Evolutionary conservation across 1,140 invertebrate genomes (phyloP).

Genomic region (Dreissena polymorpha): DNA sequence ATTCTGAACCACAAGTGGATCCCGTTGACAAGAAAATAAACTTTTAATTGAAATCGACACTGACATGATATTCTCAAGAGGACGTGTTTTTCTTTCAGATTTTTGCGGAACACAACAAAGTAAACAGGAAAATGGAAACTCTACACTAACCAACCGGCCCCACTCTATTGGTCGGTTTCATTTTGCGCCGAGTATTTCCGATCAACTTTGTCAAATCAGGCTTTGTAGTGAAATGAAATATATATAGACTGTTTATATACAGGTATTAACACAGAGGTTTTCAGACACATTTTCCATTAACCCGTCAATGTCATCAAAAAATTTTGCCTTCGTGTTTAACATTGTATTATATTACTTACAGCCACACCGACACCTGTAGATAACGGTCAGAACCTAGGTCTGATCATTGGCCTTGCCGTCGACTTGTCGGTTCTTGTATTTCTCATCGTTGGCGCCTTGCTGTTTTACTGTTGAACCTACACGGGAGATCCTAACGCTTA

Average conservation of each 20-base stretch:
- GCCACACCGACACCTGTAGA: not conserved
- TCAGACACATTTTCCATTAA: not conserved
- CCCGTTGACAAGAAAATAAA: too few species aligned
- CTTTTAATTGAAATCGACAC: too few species aligned
- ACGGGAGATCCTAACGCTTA: slow-evolving; percentile 38
- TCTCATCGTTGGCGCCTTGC: slow-evolving; percentile 2
- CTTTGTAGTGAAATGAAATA: too few species aligned
- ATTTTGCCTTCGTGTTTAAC: not conserved
- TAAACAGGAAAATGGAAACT: too few species aligned
- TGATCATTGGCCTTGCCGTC: slow-evolving; percentile 3
- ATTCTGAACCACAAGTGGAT: too few species aligned
- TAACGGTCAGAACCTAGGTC: not conserved
- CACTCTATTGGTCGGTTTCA: too few species aligned
- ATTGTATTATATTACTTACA: not conserved
- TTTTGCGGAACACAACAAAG: too few species aligned
- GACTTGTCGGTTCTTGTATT: not conserved
- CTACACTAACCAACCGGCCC: too few species aligned
- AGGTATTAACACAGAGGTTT: not conserved
- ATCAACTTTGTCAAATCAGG: too few species aligned
- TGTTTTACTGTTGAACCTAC: slow-evolving; percentile 43
- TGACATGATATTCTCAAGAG: too few species aligned
- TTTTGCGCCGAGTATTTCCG: not conserved
- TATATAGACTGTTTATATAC: too few species aligned
- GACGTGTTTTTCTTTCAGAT: too few species aligned
- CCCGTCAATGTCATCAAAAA: not conserved